These are phyloP conservation scores for Mythimna albipuncta DNA, from an alignment of 2,888 invertebrate genomes.

Conservation along the genomic window DNA sequence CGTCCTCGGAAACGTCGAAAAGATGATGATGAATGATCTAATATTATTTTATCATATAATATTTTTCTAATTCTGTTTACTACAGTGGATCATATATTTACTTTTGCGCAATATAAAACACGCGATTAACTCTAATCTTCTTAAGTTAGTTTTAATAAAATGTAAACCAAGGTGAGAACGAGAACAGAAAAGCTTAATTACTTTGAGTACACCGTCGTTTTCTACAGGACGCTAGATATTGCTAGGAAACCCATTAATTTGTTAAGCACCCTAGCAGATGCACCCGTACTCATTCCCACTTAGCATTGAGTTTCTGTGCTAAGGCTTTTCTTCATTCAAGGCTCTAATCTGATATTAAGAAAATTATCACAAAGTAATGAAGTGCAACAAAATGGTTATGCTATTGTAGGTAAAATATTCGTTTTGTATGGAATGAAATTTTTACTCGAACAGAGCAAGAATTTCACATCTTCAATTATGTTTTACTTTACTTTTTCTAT, in stretches of 20 bases:
- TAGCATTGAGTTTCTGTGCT: conserved; percentile 6
- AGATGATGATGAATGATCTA: no score
- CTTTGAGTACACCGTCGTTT: conserved; percentile 35
- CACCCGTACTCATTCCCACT: conserved; percentile 18
- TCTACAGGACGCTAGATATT: conserved; percentile 25
- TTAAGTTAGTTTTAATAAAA: background rate
- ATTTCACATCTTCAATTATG: no score
- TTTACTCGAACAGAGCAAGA: no score
- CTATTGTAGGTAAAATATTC: background rate
- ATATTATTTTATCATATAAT: no score
- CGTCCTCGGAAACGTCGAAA: no score
- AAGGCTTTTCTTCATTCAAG: background rate
- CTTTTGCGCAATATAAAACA: no score
- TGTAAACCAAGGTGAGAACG: conserved; percentile 7
- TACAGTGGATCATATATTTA: no score
- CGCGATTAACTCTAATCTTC: no score
- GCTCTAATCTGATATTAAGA: background rate
- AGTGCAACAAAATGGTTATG: background rate
- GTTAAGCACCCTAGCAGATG: conserved; percentile 21
- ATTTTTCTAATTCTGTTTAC: no score
- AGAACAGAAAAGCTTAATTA: conserved; percentile 34
- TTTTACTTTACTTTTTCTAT: no score
- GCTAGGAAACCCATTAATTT: conserved; percentile 50
- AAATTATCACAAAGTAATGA: background rate
- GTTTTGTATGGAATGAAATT: background rate